These are phyloP conservation scores for Mus minutoides DNA, from an alignment of 2,797 vertebrate species.

Conservation along the genomic window DNA sequence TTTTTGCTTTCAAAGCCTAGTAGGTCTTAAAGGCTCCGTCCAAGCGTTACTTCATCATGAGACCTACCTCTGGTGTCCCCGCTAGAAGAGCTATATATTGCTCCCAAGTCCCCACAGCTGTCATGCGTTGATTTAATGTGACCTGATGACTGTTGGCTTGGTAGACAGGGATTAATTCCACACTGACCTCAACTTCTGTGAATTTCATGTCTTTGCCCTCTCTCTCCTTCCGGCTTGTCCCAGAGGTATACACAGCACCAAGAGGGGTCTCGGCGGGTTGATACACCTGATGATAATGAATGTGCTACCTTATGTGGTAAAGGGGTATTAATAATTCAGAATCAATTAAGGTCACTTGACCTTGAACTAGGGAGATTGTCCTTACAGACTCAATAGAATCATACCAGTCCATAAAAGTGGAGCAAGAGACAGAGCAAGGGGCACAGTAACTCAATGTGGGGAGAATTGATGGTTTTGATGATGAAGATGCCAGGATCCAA, in stretches of 20 bases:
- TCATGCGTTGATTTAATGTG: neutral
- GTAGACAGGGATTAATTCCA: neutral
- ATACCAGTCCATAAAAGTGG: neutral
- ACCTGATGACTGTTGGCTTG: neutral
- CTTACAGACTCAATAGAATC: neutral
- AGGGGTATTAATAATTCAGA: neutral
- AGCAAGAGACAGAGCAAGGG: neutral
- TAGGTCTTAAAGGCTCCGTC: neutral
- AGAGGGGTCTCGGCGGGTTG: neutral
- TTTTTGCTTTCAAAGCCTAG: neutral
- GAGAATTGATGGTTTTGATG: neutral
- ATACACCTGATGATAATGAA: neutral
- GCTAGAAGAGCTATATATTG: neutral
- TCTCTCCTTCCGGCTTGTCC: neutral
- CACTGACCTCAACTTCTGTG: neutral
- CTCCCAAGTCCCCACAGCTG: neutral
- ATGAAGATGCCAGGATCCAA: neutral
- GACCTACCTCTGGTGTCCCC: neutral
- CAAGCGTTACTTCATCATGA: neutral
- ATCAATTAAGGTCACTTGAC: neutral
- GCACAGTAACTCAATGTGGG: neutral
- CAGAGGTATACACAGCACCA: neutral
- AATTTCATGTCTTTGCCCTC: neutral
- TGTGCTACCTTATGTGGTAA: neutral
- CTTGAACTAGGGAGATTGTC: neutral